Evolutionary conservation across 1,140 invertebrate genomes (phyloP), one percentile per base, ranked within the genome.

Genomic region (Hyphantria cunea): DNA sequence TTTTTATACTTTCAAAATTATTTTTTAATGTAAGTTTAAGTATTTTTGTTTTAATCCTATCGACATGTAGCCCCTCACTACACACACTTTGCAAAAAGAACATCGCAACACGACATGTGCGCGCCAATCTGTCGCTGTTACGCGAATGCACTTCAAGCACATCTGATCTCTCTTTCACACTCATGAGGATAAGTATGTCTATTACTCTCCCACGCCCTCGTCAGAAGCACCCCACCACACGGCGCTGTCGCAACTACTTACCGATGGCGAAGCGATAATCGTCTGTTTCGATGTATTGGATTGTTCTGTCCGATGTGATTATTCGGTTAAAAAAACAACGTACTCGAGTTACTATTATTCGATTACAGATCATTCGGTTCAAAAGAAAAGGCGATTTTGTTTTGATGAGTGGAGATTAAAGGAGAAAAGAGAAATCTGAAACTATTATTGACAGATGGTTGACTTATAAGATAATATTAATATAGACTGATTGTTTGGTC

Each of bases 71-170:
- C 74, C 45, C 71, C 69, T 65, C 80, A 52, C 80, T 81, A 81
- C 31, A 53, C 31, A 70, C 77, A 77, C 68, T 82, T 82, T 65
- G 82, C 82, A 85, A 88, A 89, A 89, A 86, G 82, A 82, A 73
- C 84, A 89, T 84, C 84, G 80, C 75, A 80, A 78, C 79, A 74
- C 82, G 83, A 86, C 86, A 90, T 90, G 86, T 90, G 86, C 82
- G 77, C 81, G 78, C 68, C 87, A 90, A 90, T 90, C 87, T 90
- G 87, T 90, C 87, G 84, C 72, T 78, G 73, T 75, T 76, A 74
- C 78, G 72, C 71, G 71, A 80, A 71, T 81, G 68, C 70, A 70
- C 59, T 63, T 74, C 65, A 56, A 79, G 70, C 64, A 68, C 44
- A 47, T 60, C 52, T 5, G 25, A 15, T 41, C 2, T 80, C 80